Evolutionary conservation across 2,113 vertebrate genomes (phyloP).

Genomic region (Lathamus discolor): DNA sequence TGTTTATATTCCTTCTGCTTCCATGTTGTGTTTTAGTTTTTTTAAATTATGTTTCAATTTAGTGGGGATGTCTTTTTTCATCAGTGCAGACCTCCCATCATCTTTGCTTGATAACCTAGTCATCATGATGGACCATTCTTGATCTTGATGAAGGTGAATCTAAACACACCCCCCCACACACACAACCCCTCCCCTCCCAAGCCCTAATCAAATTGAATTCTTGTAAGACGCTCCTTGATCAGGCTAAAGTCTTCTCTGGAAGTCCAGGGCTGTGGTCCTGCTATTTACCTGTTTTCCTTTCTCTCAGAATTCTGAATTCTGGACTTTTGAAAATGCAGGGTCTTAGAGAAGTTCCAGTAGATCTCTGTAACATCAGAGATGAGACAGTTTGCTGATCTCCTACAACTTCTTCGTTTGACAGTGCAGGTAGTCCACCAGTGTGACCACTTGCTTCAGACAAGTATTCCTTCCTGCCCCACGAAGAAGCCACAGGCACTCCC

Average conservation of each 20-base stretch:
- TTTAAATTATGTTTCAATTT: neutral
- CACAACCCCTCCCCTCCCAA: neutral
- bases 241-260: neutral
- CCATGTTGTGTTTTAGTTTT: rapidly evolving
- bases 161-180: neutral
- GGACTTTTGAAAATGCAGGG: neutral
- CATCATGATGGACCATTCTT: neutral
- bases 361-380: neutral
- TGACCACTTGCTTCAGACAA: neutral
- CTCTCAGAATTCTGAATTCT: neutral
- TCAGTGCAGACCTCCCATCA: neutral
- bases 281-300: neutral
- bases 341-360: neutral
- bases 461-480: neutral
- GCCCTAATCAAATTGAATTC: neutral
- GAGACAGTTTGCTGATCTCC: neutral
- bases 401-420: neutral
- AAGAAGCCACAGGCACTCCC: neutral
- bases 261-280: neutral
- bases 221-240: neutral
- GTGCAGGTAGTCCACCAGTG: too few relatives aligned
- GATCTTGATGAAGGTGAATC: neutral
- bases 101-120: neutral
- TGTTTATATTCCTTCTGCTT: neutral
- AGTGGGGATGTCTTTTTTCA: neutral